These are phyloP conservation scores for Corvus hawaiiensis DNA, from an alignment of 2,113 vertebrate genomes.

Conservation along the genomic window DNA sequence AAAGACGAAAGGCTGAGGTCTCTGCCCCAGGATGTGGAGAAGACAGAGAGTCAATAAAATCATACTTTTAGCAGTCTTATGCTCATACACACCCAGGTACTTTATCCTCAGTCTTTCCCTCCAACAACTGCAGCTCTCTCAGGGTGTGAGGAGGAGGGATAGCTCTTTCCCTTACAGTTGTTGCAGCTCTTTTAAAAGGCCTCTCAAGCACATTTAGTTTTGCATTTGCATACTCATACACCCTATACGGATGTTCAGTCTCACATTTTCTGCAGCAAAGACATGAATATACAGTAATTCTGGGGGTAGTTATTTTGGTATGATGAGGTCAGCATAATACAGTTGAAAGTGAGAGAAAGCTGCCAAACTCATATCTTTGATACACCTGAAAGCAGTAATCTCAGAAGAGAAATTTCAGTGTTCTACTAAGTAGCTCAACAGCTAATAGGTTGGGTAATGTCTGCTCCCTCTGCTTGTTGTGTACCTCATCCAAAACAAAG, in stretches of 20 bases:
- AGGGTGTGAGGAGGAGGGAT: neutral
- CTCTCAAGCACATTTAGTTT: neutral
- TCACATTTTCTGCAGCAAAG: neutral
- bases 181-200: neutral
- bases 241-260: neutral
- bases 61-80: neutral
- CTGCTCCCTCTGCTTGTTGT: neutral
- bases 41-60: neutral
- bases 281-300: neutral
- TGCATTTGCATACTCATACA: neutral
- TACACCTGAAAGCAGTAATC: neutral
- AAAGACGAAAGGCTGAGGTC: neutral
- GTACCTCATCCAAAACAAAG: neutral
- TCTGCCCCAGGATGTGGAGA: neutral
- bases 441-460: neutral
- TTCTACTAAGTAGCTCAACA: neutral
- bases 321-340: neutral
- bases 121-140: neutral
- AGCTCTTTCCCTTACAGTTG: neutral
- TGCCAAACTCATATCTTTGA: neutral
- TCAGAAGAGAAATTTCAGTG: neutral
- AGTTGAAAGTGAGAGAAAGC: neutral
- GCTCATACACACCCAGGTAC: neutral
- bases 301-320: neutral
- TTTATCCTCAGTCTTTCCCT: neutral